These are phyloP conservation scores for Psilopsiagon aymara DNA, from an alignment of 2,113 vertebrate species.

Conservation along the genomic window DNA sequence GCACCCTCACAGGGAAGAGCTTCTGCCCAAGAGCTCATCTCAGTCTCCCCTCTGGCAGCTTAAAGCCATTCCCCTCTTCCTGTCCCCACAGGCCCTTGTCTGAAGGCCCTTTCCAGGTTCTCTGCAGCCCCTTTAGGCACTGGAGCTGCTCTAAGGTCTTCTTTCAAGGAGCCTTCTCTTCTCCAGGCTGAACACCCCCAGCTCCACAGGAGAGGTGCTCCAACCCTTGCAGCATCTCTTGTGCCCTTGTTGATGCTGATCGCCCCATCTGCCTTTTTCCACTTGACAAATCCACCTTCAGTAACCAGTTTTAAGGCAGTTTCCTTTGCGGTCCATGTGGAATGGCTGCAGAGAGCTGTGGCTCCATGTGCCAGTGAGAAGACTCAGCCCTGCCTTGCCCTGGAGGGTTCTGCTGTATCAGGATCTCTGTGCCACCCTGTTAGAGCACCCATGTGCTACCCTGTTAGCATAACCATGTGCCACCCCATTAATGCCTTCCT, in stretches of 20 bases:
- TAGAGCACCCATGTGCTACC: fast-evolving
- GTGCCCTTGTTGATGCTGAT: not conserved
- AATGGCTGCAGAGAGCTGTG: fast-evolving
- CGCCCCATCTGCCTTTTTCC: not conserved
- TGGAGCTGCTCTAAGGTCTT: not conserved
- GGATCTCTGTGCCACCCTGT: not conserved
- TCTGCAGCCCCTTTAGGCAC: not conserved
- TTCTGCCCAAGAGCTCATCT: too few species aligned
- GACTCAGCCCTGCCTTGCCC: too few species aligned
- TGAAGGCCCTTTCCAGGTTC: not conserved
- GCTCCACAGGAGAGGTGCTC: not conserved
- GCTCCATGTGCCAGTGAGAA: not conserved
- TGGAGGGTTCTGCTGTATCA: fast-evolving
- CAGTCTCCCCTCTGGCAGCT: too few species aligned
- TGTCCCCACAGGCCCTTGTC: too few species aligned
- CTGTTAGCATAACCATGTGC: fast-evolving
- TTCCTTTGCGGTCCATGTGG: fast-evolving
- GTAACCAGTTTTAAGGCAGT: fast-evolving
- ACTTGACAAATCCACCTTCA: fast-evolving
- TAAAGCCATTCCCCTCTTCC: too few species aligned
- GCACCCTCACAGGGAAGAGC: too few species aligned
- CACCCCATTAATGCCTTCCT: fast-evolving
- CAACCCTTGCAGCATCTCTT: not conserved
- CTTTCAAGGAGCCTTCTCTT: not conserved
- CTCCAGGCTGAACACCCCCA: not conserved